Evolutionary conservation across 2,797 vertebrate species (phyloP).

Genomic region (Alcedo quadribrachys): DNA sequence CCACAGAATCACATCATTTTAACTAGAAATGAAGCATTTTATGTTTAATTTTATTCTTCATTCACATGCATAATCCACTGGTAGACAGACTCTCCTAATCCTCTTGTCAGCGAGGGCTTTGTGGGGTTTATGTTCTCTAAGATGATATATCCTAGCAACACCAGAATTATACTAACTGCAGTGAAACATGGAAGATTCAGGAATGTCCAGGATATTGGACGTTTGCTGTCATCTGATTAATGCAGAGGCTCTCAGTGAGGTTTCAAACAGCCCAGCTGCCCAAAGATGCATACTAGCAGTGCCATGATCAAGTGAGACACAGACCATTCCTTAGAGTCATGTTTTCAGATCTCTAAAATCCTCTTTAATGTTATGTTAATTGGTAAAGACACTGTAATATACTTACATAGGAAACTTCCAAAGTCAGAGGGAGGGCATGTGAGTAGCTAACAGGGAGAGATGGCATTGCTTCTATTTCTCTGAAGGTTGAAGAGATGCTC

Average conservation of each 20-base stretch:
- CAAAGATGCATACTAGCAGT: not conserved
- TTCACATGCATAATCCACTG: conserved; percentile 16
- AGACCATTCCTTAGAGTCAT: not conserved
- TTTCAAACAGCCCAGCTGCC: not conserved
- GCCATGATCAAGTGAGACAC: accelerated
- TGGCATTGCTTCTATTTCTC: not conserved
- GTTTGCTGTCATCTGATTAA: not conserved
- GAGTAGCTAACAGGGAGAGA: not conserved
- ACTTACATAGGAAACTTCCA: not conserved
- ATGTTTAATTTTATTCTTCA: conserved; percentile 13
- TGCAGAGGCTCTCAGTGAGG: not conserved
- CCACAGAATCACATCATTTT: not conserved
- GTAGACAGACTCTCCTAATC: conserved; percentile 51
- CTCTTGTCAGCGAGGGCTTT: conserved; percentile 10
- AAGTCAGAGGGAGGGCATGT: not conserved
- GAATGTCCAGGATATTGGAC: not conserved
- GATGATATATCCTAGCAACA: conserved; percentile 63
- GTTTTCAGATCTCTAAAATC: not conserved
- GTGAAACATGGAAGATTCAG: not conserved
- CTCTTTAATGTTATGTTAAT: not conserved
- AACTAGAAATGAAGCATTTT: conserved; percentile 7
- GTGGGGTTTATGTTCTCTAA: conserved; percentile 41
- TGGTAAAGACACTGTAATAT: not conserved
- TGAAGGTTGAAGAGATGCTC: not conserved
- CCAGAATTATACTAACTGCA: conserved; percentile 31